Base-by-base conservation (phyloP, 2,113 vertebrate genomes). In the Gopherus flavomarginatus region DNA sequence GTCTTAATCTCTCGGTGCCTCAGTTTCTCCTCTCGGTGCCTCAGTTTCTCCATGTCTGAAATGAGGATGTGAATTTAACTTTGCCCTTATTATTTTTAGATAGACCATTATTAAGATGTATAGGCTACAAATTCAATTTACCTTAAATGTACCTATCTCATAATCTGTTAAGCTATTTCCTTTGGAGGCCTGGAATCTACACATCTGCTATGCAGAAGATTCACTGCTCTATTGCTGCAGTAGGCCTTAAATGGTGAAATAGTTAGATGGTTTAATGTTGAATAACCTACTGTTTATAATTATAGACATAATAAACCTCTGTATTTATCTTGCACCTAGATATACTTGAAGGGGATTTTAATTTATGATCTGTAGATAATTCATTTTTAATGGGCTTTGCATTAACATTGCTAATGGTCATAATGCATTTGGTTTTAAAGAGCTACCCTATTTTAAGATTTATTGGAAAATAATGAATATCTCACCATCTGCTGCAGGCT, bases 31-130 rank as follows among this genome's bases (percentile, higher is more conserved):
- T 87, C 4, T 90, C 52, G 94, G 84, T 75, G 65, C 94, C 87
- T 89, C 75, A 78, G 42, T 77, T 77, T 77, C 38, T 44, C 11
- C 24, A 26, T 77, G 11, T 26, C 22, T 42, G 12, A 77, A 27
- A 26, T 78, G 44, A 77, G 42, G 42, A 38, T 72, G 35, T 22
- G 19, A 95, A 95, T 95, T 95, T 89, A 96, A 96, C 57, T 31
- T 75, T 49, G n/a, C 42, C 82, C 88, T 95, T 56, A 87, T 91
- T 91, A 56, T 11, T n/a, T 54, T 84, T 88, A 85, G 44, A 90
- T 88, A 82, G 91, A 93, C 93, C 94, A 59, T 49, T 87, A 86
- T 69, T 97, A 80, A 92, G 86, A 86, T 92, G 47, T 31, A 92
- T 90, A 83, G 88, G 75, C 86, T 90, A 87, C 50, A 90, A 26